A percentile compares a stretch with the other conserved stretches of the same genome.
These are phyloP conservation scores for Pristionchus mayeri DNA, from an alignment of 2,888 invertebrate genomes.

Conservation along the genomic window DNA sequence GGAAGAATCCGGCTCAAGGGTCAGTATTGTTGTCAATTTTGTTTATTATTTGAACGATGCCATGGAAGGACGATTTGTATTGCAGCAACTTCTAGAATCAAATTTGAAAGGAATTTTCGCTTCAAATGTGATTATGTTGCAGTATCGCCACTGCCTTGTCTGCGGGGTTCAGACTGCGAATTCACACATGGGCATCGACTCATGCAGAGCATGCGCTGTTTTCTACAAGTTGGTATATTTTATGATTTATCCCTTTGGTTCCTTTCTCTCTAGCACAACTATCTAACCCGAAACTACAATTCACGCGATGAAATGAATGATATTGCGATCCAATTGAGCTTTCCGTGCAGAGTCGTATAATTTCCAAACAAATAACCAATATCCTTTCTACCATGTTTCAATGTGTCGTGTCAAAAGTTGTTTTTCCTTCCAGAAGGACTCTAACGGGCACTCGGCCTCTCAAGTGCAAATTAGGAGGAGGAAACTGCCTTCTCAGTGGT, in stretches of 20 bases:
- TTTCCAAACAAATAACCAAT: background rate
- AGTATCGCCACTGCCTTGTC: conserved; percentile 26
- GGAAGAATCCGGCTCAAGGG: background rate
- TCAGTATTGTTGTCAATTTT: background rate
- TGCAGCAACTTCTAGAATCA: background rate
- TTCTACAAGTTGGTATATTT: conserved; percentile 24
- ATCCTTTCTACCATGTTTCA: too few species aligned
- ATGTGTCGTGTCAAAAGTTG: too few species aligned
- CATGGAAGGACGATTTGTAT: background rate
- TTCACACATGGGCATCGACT: conserved; percentile 36
- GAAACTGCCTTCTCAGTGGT: background rate
- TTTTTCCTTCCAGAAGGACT: background rate
- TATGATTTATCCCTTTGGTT: too few species aligned
- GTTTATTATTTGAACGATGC: background rate
- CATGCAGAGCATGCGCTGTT: conserved; percentile 10
- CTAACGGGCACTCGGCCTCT: conserved; percentile 14
- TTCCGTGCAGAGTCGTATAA: too few species aligned
- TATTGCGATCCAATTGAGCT: too few species aligned
- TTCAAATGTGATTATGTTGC: background rate
- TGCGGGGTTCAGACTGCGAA: conserved; percentile 21
- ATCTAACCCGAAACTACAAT: too few species aligned
- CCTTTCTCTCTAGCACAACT: too few species aligned
- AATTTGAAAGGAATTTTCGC: background rate
- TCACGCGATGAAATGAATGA: too few species aligned
- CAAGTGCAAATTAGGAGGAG: conserved; percentile 5